Evolutionary conservation across 2,113 vertebrate species (phyloP).

Genomic region (Chaetorhynchus papuensis): DNA sequence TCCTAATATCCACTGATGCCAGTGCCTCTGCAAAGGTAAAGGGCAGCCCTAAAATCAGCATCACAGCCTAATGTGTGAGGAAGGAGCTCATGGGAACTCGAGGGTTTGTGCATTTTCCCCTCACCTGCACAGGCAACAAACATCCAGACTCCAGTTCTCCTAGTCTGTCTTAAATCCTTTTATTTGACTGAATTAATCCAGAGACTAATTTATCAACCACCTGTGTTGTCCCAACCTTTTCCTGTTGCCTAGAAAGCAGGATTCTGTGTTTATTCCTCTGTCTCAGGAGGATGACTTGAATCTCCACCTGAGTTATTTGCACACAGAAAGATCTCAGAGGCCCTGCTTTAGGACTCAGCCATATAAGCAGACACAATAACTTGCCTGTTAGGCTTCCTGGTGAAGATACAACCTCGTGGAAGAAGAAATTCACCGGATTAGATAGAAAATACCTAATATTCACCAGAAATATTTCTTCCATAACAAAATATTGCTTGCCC

Average conservation of each 20-base stretch:
- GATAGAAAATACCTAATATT: neutral
- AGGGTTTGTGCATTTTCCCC: neutral
- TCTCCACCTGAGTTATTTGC: neutral
- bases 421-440: neutral
- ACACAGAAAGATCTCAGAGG: neutral
- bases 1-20: neutral
- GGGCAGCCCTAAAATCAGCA: neutral
- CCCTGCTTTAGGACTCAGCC: neutral
- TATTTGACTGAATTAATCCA: neutral
- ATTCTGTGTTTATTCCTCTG: neutral
- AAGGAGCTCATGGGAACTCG: neutral
- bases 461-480: neutral
- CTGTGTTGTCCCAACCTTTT: neutral
- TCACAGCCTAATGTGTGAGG: fast-evolving
- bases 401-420: neutral
- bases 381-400: neutral
- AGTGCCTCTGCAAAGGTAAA: neutral
- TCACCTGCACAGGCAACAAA: neutral
- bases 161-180: neutral
- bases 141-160: neutral
- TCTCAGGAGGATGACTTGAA: neutral
- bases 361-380: neutral
- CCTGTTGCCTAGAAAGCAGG: neutral
- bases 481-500: neutral
- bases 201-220: neutral